Evolutionary conservation across 2,113 vertebrate species (phyloP).

Genomic region (Emydocephalus ijimae): DNA sequence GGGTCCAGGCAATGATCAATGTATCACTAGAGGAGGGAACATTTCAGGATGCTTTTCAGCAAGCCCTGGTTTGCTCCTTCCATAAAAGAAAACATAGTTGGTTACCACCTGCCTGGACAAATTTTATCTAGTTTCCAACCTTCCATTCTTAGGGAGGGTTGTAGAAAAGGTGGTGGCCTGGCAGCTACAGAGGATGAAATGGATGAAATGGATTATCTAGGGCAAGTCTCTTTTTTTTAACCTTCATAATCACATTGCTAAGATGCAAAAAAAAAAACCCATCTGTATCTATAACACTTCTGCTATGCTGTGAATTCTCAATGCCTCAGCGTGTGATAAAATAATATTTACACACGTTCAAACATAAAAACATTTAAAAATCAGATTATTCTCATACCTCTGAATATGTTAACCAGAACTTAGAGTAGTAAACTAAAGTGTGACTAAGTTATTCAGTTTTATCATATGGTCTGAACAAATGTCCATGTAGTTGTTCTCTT

Average conservation of each 20-base stretch:
- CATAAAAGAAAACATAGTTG: neutral
- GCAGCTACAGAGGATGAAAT: neutral
- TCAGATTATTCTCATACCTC: neutral
- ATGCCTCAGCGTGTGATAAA: neutral
- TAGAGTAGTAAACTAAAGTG: neutral
- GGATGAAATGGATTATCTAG: neutral
- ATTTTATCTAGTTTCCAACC: neutral
- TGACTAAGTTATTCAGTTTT: neutral
- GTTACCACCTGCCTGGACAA: neutral
- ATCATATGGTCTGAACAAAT: neutral
- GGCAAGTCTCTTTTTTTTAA: neutral
- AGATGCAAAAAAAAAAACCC: neutral
- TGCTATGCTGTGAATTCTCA: neutral
- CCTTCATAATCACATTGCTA: neutral
- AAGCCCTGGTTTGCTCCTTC: neutral
- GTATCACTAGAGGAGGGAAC: neutral
- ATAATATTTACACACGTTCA: neutral
- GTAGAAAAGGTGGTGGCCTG: neutral
- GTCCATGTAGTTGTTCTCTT: constrained; percentile 14
- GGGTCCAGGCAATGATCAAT: neutral
- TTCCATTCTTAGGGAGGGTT: neutral
- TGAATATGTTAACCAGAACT: neutral
- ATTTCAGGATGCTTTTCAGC: neutral
- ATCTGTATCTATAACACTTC: neutral
- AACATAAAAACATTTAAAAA: neutral